A percentile compares a stretch with the other conserved stretches of the same genome.
phyloP scores from a whole-genome alignment of 2,888 invertebrate genomes.

The Brachyptera risi region DNA sequence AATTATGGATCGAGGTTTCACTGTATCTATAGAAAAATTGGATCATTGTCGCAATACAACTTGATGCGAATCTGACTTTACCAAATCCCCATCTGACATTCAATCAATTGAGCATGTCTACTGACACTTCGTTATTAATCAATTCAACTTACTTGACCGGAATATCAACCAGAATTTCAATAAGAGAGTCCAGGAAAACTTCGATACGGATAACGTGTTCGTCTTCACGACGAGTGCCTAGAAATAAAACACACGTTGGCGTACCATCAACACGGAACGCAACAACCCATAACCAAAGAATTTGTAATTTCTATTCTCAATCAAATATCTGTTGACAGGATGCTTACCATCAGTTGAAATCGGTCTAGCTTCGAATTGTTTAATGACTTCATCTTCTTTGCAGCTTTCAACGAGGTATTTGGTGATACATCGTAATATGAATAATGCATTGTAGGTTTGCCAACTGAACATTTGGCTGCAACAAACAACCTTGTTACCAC shows the following conservation, averaged over 20 bases:
- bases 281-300: no score
- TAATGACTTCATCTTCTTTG: constrained; percentile 80
- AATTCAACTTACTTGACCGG: constrained; percentile 69
- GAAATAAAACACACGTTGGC: constrained; percentile 16
- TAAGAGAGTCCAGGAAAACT: constrained; percentile 68
- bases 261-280: neutral
- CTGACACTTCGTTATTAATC: no score
- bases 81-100: no score
- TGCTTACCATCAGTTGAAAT: constrained; percentile 22
- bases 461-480: constrained; percentile 74
- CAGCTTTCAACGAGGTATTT: constrained; percentile 90
- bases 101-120: no score
- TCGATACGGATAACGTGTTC: constrained; percentile 53
- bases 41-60: no score
- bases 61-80: no score
- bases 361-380: constrained; percentile 64
- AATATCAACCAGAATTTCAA: constrained; percentile 76
- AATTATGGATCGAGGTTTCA: no score
- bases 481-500: constrained; percentile 35
- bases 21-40: no score
- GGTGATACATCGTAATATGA: constrained; percentile 76
- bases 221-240: constrained; percentile 34
- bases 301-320: neutral
- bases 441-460: constrained; percentile 92
- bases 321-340: neutral